Evolutionary conservation across 2,113 vertebrate species (phyloP).

Genomic region (Sapajus apella): DNA sequence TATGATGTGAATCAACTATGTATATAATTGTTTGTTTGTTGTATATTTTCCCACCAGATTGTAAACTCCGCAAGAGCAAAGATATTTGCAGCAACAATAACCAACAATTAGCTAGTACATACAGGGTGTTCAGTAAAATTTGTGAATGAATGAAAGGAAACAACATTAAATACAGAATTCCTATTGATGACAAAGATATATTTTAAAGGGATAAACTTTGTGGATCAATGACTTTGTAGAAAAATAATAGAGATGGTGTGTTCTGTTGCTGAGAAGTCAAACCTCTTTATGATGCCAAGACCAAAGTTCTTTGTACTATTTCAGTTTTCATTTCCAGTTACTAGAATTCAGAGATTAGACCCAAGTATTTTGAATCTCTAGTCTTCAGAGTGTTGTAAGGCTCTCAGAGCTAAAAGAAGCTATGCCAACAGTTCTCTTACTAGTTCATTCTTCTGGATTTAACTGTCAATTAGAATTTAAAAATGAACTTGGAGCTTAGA

Average conservation of each 20-base stretch:
- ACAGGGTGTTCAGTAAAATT: neutral
- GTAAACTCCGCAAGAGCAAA: neutral
- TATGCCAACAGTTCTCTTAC: neutral
- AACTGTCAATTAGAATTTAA: neutral
- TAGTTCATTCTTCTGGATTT: constrained; percentile 1
- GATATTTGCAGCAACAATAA: neutral
- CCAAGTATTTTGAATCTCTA: neutral
- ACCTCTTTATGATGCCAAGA: neutral
- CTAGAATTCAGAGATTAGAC: neutral
- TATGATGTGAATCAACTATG: neutral
- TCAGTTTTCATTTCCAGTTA: neutral
- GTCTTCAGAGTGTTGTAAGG: neutral
- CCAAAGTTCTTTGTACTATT: neutral
- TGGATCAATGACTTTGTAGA: neutral
- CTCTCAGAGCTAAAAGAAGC: neutral
- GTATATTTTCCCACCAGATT: neutral
- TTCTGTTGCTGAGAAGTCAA: neutral
- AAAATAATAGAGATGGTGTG: neutral
- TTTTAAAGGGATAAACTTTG: neutral
- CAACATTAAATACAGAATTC: neutral
- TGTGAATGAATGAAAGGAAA: constrained; percentile 27
- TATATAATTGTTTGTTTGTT: neutral
- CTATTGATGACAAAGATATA: neutral
- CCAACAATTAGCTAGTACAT: neutral
- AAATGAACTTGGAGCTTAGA: neutral